These are phyloP conservation scores for Apodemia duryi DNA, from an alignment of 2,888 invertebrate genomes.

Conservation along the genomic window DNA sequence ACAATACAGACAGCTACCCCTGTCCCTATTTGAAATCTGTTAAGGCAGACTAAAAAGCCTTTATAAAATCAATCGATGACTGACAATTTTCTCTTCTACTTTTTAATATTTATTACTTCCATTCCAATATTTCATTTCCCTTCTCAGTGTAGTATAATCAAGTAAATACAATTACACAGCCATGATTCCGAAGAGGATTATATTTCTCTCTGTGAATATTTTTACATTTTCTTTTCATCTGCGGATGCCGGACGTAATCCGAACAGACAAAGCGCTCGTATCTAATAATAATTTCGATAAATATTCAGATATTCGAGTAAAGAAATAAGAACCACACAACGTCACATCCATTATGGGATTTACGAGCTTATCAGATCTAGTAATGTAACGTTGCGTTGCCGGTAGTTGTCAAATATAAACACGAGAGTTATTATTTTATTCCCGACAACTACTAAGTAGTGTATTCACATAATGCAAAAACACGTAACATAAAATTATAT, in stretches of 20 bases:
- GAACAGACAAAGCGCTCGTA: constrained; percentile 2
- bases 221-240: background rate
- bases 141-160: background rate
- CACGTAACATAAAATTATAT: no score
- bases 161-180: constrained; percentile 10
- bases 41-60: background rate
- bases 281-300: background rate
- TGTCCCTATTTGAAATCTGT: no score
- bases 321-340: background rate
- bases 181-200: constrained; percentile 4
- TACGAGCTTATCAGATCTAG: background rate
- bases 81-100: background rate
- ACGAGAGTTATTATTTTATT: no score
- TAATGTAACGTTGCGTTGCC: background rate
- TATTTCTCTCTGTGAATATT: constrained; percentile 8
- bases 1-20: no score
- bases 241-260: constrained; percentile 7
- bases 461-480: no score
- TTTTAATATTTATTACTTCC: background rate
- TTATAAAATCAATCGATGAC: background rate
- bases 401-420: no score
- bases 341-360: background rate
- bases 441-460: no score
- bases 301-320: constrained; percentile 1
- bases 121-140: background rate